Percentiles rank a stretch among this genome's conserved stretches.
Evolutionary conservation across 2,888 invertebrate genomes (phyloP).

Genomic region (Pseudococcus longispinus): DNA sequence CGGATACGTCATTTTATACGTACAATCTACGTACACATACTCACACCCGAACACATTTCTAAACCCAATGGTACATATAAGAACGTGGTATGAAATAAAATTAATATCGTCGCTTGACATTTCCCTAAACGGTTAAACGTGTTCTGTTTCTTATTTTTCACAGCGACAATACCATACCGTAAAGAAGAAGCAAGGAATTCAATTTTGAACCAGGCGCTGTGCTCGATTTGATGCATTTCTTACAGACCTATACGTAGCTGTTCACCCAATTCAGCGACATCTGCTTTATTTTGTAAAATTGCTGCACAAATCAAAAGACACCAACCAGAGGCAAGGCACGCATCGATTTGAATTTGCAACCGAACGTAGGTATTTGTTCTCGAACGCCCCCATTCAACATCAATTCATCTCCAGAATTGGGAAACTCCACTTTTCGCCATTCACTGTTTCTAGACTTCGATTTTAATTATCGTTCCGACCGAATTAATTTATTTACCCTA

Average conservation of each 20-base stretch:
- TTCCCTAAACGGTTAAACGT: conserved; percentile 6
- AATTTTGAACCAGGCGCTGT: not conserved
- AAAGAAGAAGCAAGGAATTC: not conserved
- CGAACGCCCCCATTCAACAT: no score
- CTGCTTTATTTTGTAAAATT: not conserved
- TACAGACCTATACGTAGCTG: not conserved
- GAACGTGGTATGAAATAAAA: not conserved
- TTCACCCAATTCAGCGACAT: not conserved
- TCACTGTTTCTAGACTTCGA: not conserved
- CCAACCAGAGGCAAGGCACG: no score
- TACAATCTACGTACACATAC: not conserved
- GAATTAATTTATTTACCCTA: conserved; percentile 24
- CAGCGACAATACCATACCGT: not conserved
- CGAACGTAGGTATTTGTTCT: no score
- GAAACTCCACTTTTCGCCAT: no score
- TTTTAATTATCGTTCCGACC: not conserved
- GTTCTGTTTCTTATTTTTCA: not conserved
- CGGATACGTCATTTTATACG: not conserved
- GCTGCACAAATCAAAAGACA: not conserved
- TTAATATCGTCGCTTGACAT: not conserved
- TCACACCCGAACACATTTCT: not conserved
- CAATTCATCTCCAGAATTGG: no score
- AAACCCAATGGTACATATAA: not conserved
- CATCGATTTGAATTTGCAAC: no score
- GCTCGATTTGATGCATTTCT: not conserved